phyloP scores from a whole-genome alignment of 2,113 vertebrate genomes.

The Chamaetylas fuelleborni region DNA sequence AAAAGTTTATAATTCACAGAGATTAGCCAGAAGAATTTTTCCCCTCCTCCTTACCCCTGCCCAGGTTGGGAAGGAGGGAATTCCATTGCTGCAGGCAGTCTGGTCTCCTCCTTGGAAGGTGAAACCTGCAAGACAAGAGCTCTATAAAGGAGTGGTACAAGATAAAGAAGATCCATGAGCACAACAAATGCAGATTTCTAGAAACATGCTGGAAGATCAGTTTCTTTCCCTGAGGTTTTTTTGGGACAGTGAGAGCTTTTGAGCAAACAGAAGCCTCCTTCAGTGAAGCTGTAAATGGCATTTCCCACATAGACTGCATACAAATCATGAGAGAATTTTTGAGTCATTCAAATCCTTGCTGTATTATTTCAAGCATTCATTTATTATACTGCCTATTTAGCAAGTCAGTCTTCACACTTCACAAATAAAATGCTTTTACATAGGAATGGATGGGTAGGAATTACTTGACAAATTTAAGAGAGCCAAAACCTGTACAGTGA shows the following conservation, averaged over 20 bases:
- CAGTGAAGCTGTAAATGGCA: not conserved
- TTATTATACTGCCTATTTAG: not conserved
- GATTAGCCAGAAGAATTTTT: not conserved
- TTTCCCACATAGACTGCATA: not conserved
- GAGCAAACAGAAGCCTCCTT: not conserved
- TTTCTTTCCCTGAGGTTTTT: not conserved
- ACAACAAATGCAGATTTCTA: not conserved
- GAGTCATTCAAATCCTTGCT: not conserved
- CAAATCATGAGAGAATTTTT: not conserved
- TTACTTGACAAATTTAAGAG: not conserved
- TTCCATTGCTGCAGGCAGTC: not conserved
- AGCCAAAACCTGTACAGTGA: not conserved
- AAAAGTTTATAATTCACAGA: not conserved
- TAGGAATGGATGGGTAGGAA: not conserved
- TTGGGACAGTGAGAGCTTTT: not conserved
- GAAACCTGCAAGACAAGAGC: not conserved
- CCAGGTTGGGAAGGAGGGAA: not conserved
- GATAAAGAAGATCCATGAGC: not conserved
- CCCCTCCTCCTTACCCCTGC: not conserved
- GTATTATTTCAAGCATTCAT: not conserved
- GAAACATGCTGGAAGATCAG: not conserved
- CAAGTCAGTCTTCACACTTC: not conserved
- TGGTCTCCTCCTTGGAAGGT: not conserved
- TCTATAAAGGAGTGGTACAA: not conserved
- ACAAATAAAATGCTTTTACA: not conserved